Evolutionary conservation across 2,113 vertebrate genomes (phyloP).

Genomic region (Amia ocellicauda): DNA sequence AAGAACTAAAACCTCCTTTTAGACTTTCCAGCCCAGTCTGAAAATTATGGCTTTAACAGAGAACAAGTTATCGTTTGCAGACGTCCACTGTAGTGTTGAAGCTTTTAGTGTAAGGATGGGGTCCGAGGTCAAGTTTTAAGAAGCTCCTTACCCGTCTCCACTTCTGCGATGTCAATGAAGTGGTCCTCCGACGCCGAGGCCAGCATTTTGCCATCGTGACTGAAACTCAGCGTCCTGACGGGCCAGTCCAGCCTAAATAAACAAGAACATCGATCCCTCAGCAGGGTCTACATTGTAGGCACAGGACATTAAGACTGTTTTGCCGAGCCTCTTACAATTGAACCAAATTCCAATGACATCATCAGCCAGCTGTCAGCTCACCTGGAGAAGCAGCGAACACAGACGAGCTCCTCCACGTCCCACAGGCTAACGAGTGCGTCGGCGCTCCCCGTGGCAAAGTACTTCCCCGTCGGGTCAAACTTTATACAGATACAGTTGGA

Average conservation of each 20-base stretch:
- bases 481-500: conserved; percentile 99
- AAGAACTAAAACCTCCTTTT: too few species aligned
- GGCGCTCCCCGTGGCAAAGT: conserved; percentile 94
- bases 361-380: conserved; percentile 34
- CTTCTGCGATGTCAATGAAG: conserved; percentile 96
- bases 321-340: too few species aligned
- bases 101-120: too few species aligned
- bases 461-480: conserved; percentile 94
- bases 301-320: too few species aligned
- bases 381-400: conserved; percentile 96
- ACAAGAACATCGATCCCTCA: background rate
- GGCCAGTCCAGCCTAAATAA: conserved; percentile 88
- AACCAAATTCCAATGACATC: too few species aligned
- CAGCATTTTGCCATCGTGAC: conserved; percentile 95
- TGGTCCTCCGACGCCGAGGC: conserved; percentile 95
- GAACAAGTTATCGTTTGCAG: too few species aligned
- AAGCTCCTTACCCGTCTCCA: conserved; percentile 93
- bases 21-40: too few species aligned
- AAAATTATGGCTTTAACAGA: too few species aligned
- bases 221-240: conserved; percentile 92
- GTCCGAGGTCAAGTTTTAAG: too few species aligned
- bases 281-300: background rate
- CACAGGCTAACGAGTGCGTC: conserved; percentile 95
- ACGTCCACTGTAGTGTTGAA: too few species aligned
- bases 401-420: conserved; percentile 93